Conservation (phyloP, 2,113 vertebrate species). For the Sylvietta virens region DNA sequence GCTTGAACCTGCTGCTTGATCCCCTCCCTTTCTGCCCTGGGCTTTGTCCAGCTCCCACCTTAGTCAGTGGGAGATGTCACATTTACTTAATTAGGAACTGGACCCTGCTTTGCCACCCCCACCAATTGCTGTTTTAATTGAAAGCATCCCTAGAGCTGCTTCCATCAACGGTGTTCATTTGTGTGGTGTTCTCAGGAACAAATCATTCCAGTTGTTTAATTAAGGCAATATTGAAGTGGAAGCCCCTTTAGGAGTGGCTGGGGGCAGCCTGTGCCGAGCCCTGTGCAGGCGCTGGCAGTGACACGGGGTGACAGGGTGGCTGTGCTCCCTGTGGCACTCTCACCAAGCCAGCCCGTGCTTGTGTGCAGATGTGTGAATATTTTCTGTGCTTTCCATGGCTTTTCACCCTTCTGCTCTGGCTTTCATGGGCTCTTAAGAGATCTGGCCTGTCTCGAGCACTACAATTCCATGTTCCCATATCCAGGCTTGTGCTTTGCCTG, state of each 20-base stretch:
- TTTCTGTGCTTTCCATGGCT: neutral
- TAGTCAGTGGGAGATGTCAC: neutral
- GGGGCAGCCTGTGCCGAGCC: neutral
- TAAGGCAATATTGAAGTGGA: neutral
- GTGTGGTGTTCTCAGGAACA: neutral
- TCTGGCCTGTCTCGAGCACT: accelerated
- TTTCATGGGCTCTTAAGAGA: neutral
- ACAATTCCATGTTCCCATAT: accelerated
- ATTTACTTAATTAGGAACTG: neutral
- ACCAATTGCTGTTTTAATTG: neutral
- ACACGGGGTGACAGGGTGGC: accelerated
- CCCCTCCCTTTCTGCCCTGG: neutral
- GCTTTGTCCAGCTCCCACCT: neutral
- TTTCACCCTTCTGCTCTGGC: neutral
- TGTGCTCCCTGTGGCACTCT: neutral
- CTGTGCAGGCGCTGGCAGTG: neutral
- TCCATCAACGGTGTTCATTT: neutral
- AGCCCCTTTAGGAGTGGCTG: neutral
- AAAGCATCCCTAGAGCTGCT: neutral
- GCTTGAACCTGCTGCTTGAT: neutral
- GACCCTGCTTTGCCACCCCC: neutral
- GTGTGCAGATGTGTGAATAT: neutral
- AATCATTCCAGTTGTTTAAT: neutral
- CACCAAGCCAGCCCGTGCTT: neutral
- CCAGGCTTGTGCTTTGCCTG: neutral